phyloP scores from a whole-genome alignment of 2,888 invertebrate species.

The Malthinus flaveolus region DNA sequence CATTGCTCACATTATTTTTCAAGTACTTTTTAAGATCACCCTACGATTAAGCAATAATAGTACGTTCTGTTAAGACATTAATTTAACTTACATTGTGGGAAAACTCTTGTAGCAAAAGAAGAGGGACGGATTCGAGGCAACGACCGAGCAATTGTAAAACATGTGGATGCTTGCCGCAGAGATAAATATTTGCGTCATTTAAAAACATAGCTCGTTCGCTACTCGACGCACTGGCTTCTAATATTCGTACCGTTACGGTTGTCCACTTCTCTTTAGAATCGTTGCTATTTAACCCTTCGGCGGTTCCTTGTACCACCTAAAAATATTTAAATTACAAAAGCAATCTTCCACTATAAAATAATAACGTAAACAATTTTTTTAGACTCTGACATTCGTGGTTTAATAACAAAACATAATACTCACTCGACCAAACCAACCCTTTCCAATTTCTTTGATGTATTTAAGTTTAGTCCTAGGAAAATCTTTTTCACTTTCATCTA shows the following conservation, averaged over 20 bases:
- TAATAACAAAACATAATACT: conserved; percentile 27
- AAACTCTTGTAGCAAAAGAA: conserved; percentile 76
- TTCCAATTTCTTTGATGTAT: conserved; percentile 80
- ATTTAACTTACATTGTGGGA: conserved; percentile 62
- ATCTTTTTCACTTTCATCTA: conserved; percentile 60
- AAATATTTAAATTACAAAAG: conserved; percentile 25
- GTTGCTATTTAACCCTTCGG: conserved; percentile 56
- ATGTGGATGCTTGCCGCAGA: conserved; percentile 72
- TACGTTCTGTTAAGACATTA: no score
- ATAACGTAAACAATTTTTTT: no score
- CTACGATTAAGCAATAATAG: no score
- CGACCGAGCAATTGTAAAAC: conserved; percentile 72
- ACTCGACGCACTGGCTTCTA: conserved; percentile 76
- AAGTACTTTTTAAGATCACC: conserved; percentile 74
- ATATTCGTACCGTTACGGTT: conserved; percentile 77
- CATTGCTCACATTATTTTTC: conserved; percentile 61
- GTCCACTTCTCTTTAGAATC: conserved; percentile 49
- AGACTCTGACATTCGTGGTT: no score
- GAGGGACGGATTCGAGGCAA: conserved; percentile 78
- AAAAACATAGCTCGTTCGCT: conserved; percentile 78
- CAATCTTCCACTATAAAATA: no score
- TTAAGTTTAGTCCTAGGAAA: conserved; percentile 77
- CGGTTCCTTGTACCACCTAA: conserved; percentile 78
- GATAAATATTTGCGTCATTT: conserved; percentile 73
- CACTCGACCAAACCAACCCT: conserved; percentile 83